Evolutionary conservation across 2,888 invertebrate genomes (phyloP), one percentile per base, ranked within the genome.

Genomic region (Watsonalla cultraria): DNA sequence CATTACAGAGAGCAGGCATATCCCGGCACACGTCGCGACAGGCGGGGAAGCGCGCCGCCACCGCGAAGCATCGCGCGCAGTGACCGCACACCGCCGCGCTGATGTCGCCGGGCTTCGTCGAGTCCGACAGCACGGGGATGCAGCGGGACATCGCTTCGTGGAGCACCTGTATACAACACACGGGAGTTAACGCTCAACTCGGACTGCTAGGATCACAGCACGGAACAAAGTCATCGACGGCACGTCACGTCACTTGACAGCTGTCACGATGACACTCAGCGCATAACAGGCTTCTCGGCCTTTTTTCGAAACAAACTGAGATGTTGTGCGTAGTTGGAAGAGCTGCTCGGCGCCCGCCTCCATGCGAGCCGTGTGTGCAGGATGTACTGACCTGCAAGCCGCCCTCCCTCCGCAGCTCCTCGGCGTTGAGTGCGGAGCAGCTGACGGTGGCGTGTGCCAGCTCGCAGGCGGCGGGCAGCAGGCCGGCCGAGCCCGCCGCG

Each of bases 351-450:
- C 99, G 53, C 94, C 95, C 0, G 98, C 97, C 86, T 99, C 99
- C 79, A 98, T 87, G 62, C 95, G 94, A 62, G 99, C 98, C 4
- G 99, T 50, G 24, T 46, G 45, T 48, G n/a, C 13, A 24, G 48
- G 48, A 49, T 54, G 35, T 50, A 54, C 14, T 13, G 6, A 95
- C 94, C 90, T 97, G 96, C 58, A 99, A 92, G 0, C 99, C 99
- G 55, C 96, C 95, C 85, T 99, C 99, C 52, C 99, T 89, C 53
- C 99, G 91, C 62, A 99, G 90, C 83, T 99, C 99, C 88, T 99
- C 99, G 0, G 99, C 99, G 84, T 99, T 99, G 46, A 99, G 90
- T 9, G 98, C 96, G 0, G 99, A 99, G 85, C 99, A 99, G 67
- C 96, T 94, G 5, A 99, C 97, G 0, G 99, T 99, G 74, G 98